Evolutionary conservation across 2,888 invertebrate species (phyloP), one percentile per base, ranked within the genome.

Genomic region (Nomada hirtipes): DNA sequence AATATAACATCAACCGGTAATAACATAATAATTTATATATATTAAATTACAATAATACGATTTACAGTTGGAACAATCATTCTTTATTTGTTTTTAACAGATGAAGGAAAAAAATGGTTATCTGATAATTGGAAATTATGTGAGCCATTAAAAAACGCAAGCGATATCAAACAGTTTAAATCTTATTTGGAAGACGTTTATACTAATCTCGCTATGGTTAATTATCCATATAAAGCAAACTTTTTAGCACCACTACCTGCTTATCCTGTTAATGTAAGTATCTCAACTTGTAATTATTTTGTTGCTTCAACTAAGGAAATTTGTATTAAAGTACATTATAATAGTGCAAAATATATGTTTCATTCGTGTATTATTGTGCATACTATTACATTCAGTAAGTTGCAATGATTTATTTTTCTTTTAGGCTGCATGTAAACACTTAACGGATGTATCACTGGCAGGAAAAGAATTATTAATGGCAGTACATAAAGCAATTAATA

Each of bases 151-250:
- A 95, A 95, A 86, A 95, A 94, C 67, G 88, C 94, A 0, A 93
- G 94, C 0, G 96, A 97, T 88, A 91, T 96, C 0, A 89, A 93
- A 0, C 89, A 87, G 0, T 94, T 98, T 18, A 95, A 97, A 84
- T 95, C 95, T 57, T 98, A 97, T 95, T 93, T 99, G 2, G 91
- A 94, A 50, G 95, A 96, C 81, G 95, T 97, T 86, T 98, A 97
- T 92, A 95, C 95, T 11, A 97, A 97, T 89, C 93, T 99, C 84
- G 98, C 98, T 0, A 99, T 99, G 99, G 97, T 97, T 20, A 97
- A 99, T 94, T 99, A 99, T 94, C 99, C 99, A 0, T 99, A 98
- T 92, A 94, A 97, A 0, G 96, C 97, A 0, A 96, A 96, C 90
- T 99, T 99, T 93, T 94, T 99, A 68, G 95, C 96, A 65, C 96